Base-by-base conservation (phyloP, 1,140 invertebrate species). In the Globodera rostochiensis region DNA sequence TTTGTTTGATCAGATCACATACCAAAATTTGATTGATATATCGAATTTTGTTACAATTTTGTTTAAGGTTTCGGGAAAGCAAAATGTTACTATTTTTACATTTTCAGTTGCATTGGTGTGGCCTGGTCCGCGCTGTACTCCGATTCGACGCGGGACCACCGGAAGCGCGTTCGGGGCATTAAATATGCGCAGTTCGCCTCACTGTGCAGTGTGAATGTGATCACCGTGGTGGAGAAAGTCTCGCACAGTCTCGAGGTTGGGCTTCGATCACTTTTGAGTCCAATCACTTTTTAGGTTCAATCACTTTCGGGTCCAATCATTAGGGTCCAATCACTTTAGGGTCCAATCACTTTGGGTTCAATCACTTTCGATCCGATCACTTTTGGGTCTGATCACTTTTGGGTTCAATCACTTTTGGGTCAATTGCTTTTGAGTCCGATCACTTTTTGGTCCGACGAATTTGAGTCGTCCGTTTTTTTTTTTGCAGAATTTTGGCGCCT, bases 51-150 rank as follows among this genome's bases (percentile, higher is more conserved):
- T 15, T 13, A 66, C n/a, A 66, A 66, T 66, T 15, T 66, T 66
- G 1, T 2, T 36, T 36, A 36, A 36, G 36, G 36, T 1, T 3
- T 36, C 3, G 36, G 36, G 36, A 36, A 36, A 36, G 3, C 36
- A 36, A 36, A 21, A 66, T 66, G 1, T 5, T 21, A 0, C 8
- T 45, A 47, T 25, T 25, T 71, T 71, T 13, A 4, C 15, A 49
- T 73, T 83, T 90, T 71, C 70, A 89, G 88, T 83, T 90, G 88
- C 79, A 77, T 89, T 45, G 87, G 87, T 25, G 89, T 91, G 11
- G 90, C 91, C 7, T 82, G 87, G 73, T 90, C 90, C 80, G 89
- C 88, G 53, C 82, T 91, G 4, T 91, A 90, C 77, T 88, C 91
- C 3, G 91, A 91, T 79, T 87, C 90, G 19, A 90, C 90, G 1